These are phyloP conservation scores for Columba guinea DNA, from an alignment of 2,797 vertebrate genomes.

Conservation along the genomic window DNA sequence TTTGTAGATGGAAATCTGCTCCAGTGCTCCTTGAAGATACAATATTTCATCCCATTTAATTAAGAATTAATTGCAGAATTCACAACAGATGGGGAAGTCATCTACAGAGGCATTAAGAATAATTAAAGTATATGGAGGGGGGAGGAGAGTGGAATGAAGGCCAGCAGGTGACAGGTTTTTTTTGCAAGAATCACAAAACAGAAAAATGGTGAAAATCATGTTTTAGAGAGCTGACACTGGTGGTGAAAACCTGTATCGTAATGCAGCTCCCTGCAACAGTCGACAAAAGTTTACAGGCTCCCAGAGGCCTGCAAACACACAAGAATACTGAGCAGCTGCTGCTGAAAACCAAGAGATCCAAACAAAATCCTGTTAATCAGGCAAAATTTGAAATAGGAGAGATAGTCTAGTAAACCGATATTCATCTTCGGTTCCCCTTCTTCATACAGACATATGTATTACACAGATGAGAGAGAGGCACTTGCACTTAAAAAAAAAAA, in stretches of 20 bases:
- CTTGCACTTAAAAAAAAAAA: background rate
- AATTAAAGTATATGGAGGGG: background rate
- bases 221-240: background rate
- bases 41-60: slow-evolving; percentile 37
- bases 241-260: background rate
- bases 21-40: slow-evolving; percentile 2
- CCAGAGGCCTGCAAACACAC: background rate
- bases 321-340: background rate
- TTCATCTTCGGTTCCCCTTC: background rate
- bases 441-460: background rate
- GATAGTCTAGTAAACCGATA: background rate
- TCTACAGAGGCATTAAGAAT: slow-evolving; percentile 16
- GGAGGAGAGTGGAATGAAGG: background rate
- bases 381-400: background rate
- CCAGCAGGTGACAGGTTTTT: slow-evolving; percentile 6
- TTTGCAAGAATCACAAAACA: background rate
- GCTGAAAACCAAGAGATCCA: background rate
- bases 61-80: slow-evolving; percentile 49
- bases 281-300: background rate
- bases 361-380: background rate
- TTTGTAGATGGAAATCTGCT: background rate
- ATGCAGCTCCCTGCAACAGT: background rate
- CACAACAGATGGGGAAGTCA: slow-evolving; percentile 45
- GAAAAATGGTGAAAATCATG: background rate
- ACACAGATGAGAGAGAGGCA: background rate